A percentile compares a stretch with the other conserved stretches of the same genome.
These are phyloP conservation scores for Chionodraco myersi DNA, from an alignment of 2,113 vertebrate species.

Conservation along the genomic window DNA sequence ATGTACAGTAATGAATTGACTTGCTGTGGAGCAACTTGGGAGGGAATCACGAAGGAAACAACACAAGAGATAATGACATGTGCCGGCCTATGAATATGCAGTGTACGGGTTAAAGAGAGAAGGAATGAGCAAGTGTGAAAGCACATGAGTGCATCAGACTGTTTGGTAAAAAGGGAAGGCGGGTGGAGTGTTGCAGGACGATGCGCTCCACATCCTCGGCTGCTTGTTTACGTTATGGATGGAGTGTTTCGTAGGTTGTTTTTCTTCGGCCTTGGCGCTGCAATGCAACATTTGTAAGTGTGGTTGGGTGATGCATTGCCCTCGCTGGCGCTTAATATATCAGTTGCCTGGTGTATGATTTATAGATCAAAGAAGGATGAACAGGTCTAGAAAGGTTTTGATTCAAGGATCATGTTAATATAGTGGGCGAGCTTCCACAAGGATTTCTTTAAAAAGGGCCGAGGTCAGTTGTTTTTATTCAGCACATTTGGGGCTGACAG, in stretches of 20 bases:
- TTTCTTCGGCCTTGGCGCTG: neutral
- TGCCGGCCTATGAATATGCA: constrained; percentile 31
- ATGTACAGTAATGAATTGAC: constrained; percentile 55
- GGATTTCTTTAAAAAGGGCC: neutral
- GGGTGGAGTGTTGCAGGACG: constrained; percentile 1
- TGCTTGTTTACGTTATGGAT: constrained; percentile 44
- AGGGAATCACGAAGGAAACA: constrained; percentile 25
- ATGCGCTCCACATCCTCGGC: constrained; percentile 24
- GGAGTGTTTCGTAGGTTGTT: constrained; percentile 24
- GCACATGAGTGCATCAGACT: constrained; percentile 8
- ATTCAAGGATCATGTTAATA: constrained; percentile 11
- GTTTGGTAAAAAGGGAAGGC: constrained; percentile 12
- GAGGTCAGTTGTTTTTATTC: neutral
- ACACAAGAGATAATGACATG: constrained; percentile 13
- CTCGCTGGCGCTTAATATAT: constrained; percentile 17
- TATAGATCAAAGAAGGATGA: constrained; percentile 33
- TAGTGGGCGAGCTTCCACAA: neutral
- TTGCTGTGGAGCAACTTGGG: constrained; percentile 29
- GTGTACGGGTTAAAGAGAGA: constrained; percentile 27
- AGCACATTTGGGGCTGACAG: neutral
- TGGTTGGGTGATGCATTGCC: constrained; percentile 33
- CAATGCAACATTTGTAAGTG: constrained; percentile 32
- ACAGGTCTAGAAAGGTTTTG: neutral
- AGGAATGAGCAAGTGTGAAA: constrained; percentile 54
- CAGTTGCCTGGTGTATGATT: constrained; percentile 3